A percentile compares a stretch with the other conserved stretches of the same genome.
Evolutionary conservation across 2,797 vertebrate genomes (phyloP).

Genomic region (Leucoraja ocellata): DNA sequence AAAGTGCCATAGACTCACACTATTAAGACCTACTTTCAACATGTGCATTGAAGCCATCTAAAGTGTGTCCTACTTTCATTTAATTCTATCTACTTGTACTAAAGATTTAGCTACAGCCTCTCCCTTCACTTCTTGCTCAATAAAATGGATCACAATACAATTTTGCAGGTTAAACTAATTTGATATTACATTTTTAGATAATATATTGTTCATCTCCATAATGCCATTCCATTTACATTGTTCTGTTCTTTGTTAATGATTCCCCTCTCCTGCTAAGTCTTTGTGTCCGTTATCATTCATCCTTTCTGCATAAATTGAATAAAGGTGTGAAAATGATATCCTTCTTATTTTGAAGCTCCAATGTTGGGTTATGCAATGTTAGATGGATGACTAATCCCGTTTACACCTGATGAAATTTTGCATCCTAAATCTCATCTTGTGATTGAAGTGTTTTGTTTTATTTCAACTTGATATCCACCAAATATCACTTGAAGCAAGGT

Average conservation of each 20-base stretch:
- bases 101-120: not conserved
- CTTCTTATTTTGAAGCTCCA: conserved; percentile 6
- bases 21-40: not conserved
- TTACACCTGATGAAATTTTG: not conserved
- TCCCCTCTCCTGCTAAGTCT: not conserved
- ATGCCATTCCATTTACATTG: conserved; percentile 10
- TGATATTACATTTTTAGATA: conserved; percentile 25
- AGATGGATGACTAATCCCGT: conserved; percentile 14
- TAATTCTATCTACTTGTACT: not conserved
- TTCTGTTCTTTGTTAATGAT: not conserved
- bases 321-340: conserved; percentile 22
- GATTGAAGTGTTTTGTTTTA: conserved; percentile 35
- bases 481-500: not conserved
- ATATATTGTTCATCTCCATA: not conserved
- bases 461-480: not conserved
- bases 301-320: not conserved
- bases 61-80: conserved; percentile 5
- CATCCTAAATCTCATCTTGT: conserved; percentile 14
- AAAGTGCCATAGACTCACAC: not conserved
- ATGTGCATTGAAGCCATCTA: not conserved
- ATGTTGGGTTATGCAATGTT: not conserved
- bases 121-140: not conserved
- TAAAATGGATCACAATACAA: not conserved
- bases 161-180: conserved; percentile 13
- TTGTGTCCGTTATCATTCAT: not conserved